Percentiles rank a stretch among this genome's conserved stretches.
These are phyloP conservation scores for Maylandia zebra DNA, from an alignment of 2,113 vertebrate species.

Conservation along the genomic window DNA sequence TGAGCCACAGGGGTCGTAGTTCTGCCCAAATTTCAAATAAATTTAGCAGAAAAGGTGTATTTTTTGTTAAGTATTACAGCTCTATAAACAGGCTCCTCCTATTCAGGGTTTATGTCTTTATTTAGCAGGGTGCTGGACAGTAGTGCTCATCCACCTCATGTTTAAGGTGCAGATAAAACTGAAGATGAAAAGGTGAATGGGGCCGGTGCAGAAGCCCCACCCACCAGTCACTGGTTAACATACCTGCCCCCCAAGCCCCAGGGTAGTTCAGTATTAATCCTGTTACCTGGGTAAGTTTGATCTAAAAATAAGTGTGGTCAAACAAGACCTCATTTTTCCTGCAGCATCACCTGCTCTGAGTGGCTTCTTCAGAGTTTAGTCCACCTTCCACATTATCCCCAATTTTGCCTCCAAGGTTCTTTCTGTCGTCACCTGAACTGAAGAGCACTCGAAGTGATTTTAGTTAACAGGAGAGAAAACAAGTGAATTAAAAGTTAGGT, in stretches of 20 bases:
- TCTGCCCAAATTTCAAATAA: background rate
- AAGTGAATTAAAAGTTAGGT: background rate
- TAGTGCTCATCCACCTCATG: background rate
- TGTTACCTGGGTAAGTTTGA: background rate
- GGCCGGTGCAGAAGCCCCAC: background rate
- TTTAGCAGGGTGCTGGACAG: fast-evolving
- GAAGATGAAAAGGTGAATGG: background rate
- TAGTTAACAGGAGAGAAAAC: background rate
- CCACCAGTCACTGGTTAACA: background rate
- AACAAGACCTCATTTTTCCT: background rate
- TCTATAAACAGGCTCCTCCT: background rate
- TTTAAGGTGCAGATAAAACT: background rate
- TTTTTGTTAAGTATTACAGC: background rate
- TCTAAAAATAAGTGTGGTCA: background rate
- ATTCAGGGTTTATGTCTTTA: background rate
- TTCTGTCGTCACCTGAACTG: background rate
- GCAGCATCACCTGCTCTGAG: background rate
- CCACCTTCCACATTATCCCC: background rate
- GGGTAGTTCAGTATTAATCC: background rate
- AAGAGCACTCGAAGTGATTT: fast-evolving
- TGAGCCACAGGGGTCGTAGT: background rate
- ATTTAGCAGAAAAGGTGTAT: background rate
- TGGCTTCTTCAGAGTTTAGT: background rate
- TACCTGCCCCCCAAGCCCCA: background rate
- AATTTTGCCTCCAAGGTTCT: background rate